Evolutionary conservation across 2,797 vertebrate genomes (phyloP), one percentile per base, ranked within the genome.

Genomic region (Acridotheres tristis): DNA sequence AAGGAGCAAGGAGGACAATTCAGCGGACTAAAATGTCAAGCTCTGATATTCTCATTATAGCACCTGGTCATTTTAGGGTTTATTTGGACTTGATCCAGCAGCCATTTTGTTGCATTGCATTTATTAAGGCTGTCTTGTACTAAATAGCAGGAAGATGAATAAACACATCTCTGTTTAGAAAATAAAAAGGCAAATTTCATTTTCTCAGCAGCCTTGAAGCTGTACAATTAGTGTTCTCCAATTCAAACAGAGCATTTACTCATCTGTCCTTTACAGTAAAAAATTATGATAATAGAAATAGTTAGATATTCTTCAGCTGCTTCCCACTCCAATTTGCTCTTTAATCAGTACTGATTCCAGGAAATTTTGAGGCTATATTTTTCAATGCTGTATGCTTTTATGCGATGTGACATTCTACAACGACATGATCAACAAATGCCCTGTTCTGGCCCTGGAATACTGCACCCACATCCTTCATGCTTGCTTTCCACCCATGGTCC

Each of bases 291-390:
- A 53, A 57, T 32, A 95, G 58, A 93, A 95, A 93, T 78, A 69
- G 77, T 42, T 94, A 73, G 53, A 89, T 84, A 66, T 84, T 77
- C 59, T 89, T 96, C 79, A 90, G 58, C 62, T 94, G 58, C 43
- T 94, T 43, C 48, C 59, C 63, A 68, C 38, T 94, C 36, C 63
- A 88, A 75, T 86, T 86, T 73, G 40, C n/a, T 91, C 93, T 91
- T 94, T 91, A 90, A 96, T 95, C 95, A 94, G 67, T 65, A 73
- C 59, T 40, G 89, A 91, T 89, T 80, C 79, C 69, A 84, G 73
- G 45, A 96, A 88, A 91, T 76, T 63, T 76, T 38, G 27, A 25
- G 6, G 27, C 16, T 79, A 88, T 69, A 69, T 76, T 91, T 93
- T 79, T 93, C 93, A 73, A 40, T 26, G 50, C 59, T 51, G 14